Conservation (phyloP, 35 echinoderm and acorn worm species). For the Ptychodera flava region DNA sequence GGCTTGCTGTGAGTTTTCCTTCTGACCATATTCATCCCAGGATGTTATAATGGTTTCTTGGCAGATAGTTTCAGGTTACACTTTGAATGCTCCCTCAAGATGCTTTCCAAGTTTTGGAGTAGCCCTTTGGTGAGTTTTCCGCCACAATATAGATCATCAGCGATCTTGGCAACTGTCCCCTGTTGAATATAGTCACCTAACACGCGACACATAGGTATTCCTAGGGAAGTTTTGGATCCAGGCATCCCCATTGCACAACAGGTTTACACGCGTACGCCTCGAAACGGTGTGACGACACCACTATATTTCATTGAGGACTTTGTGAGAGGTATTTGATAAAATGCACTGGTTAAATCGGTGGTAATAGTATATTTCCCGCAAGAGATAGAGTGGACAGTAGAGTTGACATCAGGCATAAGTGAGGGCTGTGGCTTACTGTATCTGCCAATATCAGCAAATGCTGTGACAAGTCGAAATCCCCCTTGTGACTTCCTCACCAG, state of each 20-base stretch:
- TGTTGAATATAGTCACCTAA: no score
- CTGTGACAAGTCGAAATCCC: no score
- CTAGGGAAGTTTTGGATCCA: constrained; percentile 45
- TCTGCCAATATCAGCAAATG: no score
- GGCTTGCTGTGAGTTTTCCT: constrained; percentile 6
- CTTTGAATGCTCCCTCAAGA: no score
- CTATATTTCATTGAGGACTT: no score
- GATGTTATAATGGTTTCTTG: constrained; percentile 45
- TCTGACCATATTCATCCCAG: constrained; percentile 5
- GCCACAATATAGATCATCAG: constrained; percentile 46
- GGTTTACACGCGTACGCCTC: constrained; percentile 52
- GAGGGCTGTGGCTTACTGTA: no score
- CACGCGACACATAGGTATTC: constrained; percentile 59
- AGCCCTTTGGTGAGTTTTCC: constrained; percentile 11
- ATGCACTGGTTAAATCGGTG: constrained; percentile 50
- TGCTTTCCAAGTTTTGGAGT: constrained; percentile 16
- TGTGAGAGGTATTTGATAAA: no score
- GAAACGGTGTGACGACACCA: no score
- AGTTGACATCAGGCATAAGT: background rate
- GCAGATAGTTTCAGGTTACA: no score
- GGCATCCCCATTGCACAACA: constrained; percentile 57
- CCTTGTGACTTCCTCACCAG: constrained; percentile 44
- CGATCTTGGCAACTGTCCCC: constrained; percentile 43
- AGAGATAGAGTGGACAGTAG: background rate
- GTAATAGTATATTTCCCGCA: constrained; percentile 33